Conservation (phyloP, 1,140 invertebrate genomes). For the Rhopalosiphum maidis region DNA sequence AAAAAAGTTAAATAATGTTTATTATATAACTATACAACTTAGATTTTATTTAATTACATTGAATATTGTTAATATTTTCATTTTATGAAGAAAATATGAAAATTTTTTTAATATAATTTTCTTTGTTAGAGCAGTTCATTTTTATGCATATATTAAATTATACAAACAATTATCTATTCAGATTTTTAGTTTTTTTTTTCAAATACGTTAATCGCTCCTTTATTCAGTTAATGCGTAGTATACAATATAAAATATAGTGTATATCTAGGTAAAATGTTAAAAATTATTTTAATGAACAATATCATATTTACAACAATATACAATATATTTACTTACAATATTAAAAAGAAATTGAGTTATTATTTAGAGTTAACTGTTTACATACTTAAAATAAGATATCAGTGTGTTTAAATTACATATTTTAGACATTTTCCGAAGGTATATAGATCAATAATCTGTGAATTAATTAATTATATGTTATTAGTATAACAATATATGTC, state of each 20-base stretch:
- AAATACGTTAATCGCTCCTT: neutral
- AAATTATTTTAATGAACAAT: no score
- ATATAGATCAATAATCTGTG: neutral
- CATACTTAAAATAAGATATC: no score
- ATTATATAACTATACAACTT: neutral
- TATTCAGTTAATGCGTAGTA: rapidly evolving
- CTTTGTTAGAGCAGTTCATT: neutral
- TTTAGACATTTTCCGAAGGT: neutral
- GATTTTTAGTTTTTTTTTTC: neutral
- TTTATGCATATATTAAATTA: neutral
- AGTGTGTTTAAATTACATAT: no score
- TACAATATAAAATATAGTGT: neutral
- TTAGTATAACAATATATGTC: neutral
- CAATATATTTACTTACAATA: no score
- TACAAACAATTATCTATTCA: neutral
- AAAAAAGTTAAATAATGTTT: constrained; percentile 18
- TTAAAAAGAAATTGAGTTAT: no score
- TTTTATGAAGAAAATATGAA: neutral
- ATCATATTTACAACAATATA: no score
- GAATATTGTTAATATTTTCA: neutral
- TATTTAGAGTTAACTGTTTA: no score
- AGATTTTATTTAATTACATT: neutral
- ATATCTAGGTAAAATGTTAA: no score
- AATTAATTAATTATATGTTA: neutral
- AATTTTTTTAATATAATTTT: neutral